Base-by-base conservation (phyloP, 2,888 invertebrate genomes). In the Drosophila quasianomalipes region DNA sequence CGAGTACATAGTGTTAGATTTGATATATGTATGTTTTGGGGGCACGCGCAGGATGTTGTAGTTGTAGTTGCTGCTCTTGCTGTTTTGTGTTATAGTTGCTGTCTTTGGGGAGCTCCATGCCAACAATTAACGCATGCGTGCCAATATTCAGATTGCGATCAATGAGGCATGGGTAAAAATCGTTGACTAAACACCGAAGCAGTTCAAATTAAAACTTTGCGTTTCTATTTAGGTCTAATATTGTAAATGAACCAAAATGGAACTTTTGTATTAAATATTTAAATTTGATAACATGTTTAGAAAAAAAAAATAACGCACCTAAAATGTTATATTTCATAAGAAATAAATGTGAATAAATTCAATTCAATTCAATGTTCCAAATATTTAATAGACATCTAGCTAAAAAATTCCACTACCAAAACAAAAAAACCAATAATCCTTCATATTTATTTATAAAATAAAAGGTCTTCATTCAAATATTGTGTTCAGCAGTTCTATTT, bases 71-170 rank as follows among this genome's bases (percentile, higher is more conserved):
- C 30, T 41, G 41, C 41, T 39, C n/a, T 39, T 30, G 41, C 14
- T 64, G 57, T 30, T 66, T 41, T 41, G n/a, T 41, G 41, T n/a
- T 41, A n/a, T n/a, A 41, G 67, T 63, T 77, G 61, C 28, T 58
- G 72, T 47, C n/a, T 47, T 73, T 57, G 74, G 62, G 67, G 78
- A 69, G 70, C 58, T 74, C 64, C 83, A 83, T 67, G 89, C 73
- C 82, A 86, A 89, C 85, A 85, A 85, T 85, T 85, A 85, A 85
- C 89, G 75, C 84, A 86, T 85, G 85, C 89, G 85, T 85, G 85
- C 84, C 71, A 79, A 75, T 55, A 59, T 59, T 49, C 47, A 68
- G 85, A 85, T 89, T 82, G 81, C 58, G 81, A 86, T 86, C 85
- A 66, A 79, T 72, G 58, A 31, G 68, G 64, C 54, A 67, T 59